These are phyloP conservation scores for Pimpla rufipes DNA, from an alignment of 2,888 invertebrate genomes.

Conservation along the genomic window DNA sequence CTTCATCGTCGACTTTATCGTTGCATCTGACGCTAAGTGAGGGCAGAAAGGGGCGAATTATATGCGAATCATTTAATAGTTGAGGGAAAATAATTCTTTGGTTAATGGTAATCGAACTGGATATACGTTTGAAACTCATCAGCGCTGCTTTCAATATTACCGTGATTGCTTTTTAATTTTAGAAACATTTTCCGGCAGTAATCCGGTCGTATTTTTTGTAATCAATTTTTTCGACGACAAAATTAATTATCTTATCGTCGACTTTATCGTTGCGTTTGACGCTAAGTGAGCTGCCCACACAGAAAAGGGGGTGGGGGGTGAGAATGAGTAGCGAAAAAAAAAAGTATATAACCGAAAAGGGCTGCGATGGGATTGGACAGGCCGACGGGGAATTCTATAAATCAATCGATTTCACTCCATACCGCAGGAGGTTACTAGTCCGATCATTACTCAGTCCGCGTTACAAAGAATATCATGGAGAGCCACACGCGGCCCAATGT, in stretches of 20 bases:
- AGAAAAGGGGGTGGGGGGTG: background rate
- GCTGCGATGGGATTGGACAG: slow-evolving; percentile 23
- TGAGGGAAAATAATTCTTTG: too few relatives aligned
- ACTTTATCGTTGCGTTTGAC: slow-evolving; percentile 12
- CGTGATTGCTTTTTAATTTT: too few relatives aligned
- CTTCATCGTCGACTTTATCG: slow-evolving; percentile 27
- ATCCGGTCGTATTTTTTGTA: too few relatives aligned
- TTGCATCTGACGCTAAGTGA: slow-evolving; percentile 8
- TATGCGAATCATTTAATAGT: too few relatives aligned
- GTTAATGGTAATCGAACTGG: too few relatives aligned
- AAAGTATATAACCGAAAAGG: slow-evolving; percentile 53
- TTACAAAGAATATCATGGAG: slow-evolving; percentile 47
- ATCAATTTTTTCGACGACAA: background rate
- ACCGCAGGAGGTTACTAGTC: slow-evolving; percentile 50
- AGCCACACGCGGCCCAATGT: slow-evolving; percentile 27
- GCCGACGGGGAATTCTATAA: slow-evolving; percentile 37
- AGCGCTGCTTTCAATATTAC: too few relatives aligned
- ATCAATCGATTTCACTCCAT: slow-evolving; percentile 50
- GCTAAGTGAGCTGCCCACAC: background rate
- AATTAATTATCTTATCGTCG: slow-evolving; percentile 28
- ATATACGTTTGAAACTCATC: too few relatives aligned
- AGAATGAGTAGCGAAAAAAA: slow-evolving; percentile 54
- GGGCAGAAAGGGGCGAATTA: background rate
- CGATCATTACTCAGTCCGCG: slow-evolving; percentile 57
- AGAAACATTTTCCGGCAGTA: too few relatives aligned